These are phyloP conservation scores for Cricetomys ansorgei DNA, from an alignment of 2,113 vertebrate species.

Conservation along the genomic window DNA sequence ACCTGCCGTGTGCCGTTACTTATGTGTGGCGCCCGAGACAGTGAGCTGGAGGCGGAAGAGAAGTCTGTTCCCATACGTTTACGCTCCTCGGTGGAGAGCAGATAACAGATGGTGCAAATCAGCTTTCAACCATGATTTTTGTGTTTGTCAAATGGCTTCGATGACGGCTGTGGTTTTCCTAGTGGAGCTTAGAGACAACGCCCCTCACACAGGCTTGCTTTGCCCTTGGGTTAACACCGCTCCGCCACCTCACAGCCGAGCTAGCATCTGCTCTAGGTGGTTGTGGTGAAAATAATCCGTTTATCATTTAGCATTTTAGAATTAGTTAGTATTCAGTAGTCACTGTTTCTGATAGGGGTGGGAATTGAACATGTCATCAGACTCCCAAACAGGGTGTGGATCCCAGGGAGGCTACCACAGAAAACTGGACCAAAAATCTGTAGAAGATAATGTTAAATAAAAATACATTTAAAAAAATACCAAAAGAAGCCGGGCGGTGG, in stretches of 20 bases:
- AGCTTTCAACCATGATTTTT: background rate
- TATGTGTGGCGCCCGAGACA: background rate
- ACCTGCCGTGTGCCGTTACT: background rate
- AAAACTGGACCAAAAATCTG: background rate
- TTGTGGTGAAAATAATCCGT: background rate
- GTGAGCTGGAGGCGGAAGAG: background rate
- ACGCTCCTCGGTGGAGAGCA: background rate
- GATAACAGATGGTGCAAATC: background rate
- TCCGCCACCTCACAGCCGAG: no score
- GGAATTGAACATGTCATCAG: slow-evolving; percentile 2
- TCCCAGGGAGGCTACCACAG: background rate
- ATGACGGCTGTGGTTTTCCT: background rate
- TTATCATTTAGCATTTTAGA: background rate
- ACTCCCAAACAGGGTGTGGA: background rate
- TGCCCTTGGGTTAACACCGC: background rate
- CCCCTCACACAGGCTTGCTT: background rate
- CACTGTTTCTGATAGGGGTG: slow-evolving; percentile 24
- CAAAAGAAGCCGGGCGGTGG: no score
- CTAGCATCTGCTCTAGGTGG: background rate
- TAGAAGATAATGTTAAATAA: slow-evolving; percentile 22
- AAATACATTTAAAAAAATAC: slow-evolving; percentile 28
- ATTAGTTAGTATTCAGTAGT: no score
- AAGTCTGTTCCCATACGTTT: background rate
- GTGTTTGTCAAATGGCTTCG: background rate
- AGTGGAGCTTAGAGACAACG: background rate